Base-by-base conservation (phyloP, 2,888 invertebrate genomes). In the Nymphalis urticae region DNA sequence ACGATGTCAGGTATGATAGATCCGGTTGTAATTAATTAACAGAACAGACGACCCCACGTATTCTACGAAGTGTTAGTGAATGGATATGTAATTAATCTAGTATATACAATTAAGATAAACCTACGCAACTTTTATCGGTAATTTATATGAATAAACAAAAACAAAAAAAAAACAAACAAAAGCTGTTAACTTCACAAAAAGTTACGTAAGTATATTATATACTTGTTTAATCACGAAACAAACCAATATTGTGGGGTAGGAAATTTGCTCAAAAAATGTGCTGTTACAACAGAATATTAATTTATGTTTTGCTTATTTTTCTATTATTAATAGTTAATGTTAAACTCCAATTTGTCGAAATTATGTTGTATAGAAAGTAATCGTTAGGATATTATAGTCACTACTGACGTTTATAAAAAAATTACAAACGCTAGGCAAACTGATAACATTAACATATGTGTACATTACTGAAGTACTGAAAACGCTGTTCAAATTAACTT, bases 331-430 rank as follows among this genome's bases (percentile, higher is more conserved):
- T 13, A 32, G 7, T 74, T 75, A 76, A 71, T 68, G 66, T 73
- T 78, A 61, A 66, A 72, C 68, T 64, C 63, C 75, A 73, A 75
- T 76, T 77, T 79, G 72, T 79, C 80, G 78, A 74, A 75, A 75
- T 77, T 84, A 10, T 1, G 13, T 42, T 42, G 4, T 32, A 42
- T 13, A 82, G 82, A 80, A 82, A 84, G 85, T 85, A 84, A 79
- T 79, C 75, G 78, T 80, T 80, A 77, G 77, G 76, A 82, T 87
- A 82, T 80, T 81, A 80, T 32, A 84, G 85, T 80, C 83, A 85
- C 76, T 79, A 80, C 80, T 75, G 79, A 80, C 77, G 77, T 63
- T 48, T 59, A 51, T 64, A 64, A 48, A 68, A n/a, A 66, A 63
- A 2, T 13, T 4, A 42, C 36, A 42, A 42, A 42, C 10, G 36